Conservation (phyloP, 2,888 invertebrate genomes). For the Agrilus mali region DNA sequence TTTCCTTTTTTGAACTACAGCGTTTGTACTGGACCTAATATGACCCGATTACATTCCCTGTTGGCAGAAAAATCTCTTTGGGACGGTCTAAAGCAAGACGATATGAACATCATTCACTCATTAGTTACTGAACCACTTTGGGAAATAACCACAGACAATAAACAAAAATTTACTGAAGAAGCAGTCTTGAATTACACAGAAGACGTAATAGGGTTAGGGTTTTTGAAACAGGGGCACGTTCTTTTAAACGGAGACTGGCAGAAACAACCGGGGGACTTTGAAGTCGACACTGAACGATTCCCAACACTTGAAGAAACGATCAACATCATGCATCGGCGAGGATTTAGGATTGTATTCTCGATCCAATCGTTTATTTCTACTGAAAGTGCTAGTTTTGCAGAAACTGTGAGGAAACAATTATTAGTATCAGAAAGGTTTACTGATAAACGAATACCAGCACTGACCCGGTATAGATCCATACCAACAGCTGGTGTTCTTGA, state of each 20-base stretch:
- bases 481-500: constrained; percentile 77
- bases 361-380: constrained; percentile 84
- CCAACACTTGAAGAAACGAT: constrained; percentile 66
- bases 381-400: constrained; percentile 69
- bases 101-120: constrained; percentile 58
- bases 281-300: constrained; percentile 67
- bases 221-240: constrained; percentile 66
- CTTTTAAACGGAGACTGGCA: constrained; percentile 76
- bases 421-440: constrained; percentile 69
- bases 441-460: constrained; percentile 66
- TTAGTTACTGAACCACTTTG: constrained; percentile 76
- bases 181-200: constrained; percentile 73
- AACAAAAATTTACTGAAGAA: constrained; percentile 50
- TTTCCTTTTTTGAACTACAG: constrained; percentile 70
- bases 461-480: constrained; percentile 69
- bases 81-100: constrained; percentile 72
- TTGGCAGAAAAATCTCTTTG: constrained; percentile 71
- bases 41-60: constrained; percentile 63
- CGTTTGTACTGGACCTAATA: constrained; percentile 69
- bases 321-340: constrained; percentile 66
- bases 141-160: constrained; percentile 64
- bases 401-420: constrained; percentile 62
- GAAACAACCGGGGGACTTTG: constrained; percentile 71
- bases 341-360: constrained; percentile 79
- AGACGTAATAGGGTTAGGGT: constrained; percentile 65